These are phyloP conservation scores for Micrasema minimum DNA, from an alignment of 1,140 invertebrate species.

Conservation along the genomic window DNA sequence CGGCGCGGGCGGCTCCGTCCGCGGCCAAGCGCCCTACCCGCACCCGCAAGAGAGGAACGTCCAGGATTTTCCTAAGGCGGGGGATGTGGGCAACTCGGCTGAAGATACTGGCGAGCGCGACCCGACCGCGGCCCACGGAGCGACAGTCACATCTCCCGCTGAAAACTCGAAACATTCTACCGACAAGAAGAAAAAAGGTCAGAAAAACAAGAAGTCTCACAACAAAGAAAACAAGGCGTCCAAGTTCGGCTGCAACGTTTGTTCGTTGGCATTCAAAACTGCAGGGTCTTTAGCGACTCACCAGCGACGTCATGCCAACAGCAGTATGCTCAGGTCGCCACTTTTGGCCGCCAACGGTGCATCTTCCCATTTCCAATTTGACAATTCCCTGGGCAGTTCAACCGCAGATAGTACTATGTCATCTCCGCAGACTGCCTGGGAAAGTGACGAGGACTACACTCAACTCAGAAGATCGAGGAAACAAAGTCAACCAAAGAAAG, in stretches of 20 bases:
- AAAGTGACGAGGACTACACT: conserved; percentile 55
- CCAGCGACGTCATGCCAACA: conserved; percentile 61
- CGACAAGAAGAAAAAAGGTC: conserved; percentile 56
- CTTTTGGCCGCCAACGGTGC: conserved; percentile 58
- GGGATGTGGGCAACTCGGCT: conserved; percentile 59
- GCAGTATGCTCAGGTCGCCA: conserved; percentile 48
- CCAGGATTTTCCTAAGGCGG: conserved; percentile 65
- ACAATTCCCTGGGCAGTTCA: neutral
- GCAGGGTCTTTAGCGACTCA: conserved; percentile 56
- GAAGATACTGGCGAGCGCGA: conserved; percentile 66
- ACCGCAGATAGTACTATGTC: conserved; percentile 53
- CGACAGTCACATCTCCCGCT: conserved; percentile 67
- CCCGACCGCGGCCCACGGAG: conserved; percentile 69
- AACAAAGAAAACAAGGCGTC: conserved; percentile 52
- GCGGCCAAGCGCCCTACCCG: conserved; percentile 41
- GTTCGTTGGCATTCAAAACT: conserved; percentile 42
- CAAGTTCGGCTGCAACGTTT: conserved; percentile 59
- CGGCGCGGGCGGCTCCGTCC: conserved; percentile 52
- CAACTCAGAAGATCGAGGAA: conserved; percentile 59
- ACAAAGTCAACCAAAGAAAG: conserved; percentile 64
- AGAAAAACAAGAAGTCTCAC: conserved; percentile 57
- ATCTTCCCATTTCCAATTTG: conserved; percentile 55
- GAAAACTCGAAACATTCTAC: conserved; percentile 63
- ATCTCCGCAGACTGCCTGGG: conserved; percentile 48
- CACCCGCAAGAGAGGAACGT: conserved; percentile 51